Conservation (phyloP, 2,113 vertebrate species). For the Desmodus rotundus region DNA sequence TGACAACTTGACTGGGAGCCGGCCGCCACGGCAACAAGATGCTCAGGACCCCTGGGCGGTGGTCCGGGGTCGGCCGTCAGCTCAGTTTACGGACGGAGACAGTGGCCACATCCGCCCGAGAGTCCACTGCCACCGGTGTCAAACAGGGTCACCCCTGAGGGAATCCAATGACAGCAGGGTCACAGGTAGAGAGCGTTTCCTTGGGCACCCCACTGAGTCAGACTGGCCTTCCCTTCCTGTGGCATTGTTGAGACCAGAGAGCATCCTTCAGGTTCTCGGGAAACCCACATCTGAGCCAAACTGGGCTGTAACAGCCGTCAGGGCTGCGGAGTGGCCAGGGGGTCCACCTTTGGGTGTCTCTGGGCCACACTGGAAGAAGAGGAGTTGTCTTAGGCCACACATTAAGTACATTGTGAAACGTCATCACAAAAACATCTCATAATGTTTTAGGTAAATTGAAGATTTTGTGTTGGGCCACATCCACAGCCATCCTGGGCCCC, state of each 20-base stretch:
- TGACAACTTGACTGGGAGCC: neutral
- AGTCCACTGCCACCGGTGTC: neutral
- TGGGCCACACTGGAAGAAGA: no score
- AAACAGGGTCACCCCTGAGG: neutral
- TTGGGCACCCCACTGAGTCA: neutral
- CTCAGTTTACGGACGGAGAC: neutral
- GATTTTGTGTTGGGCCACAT: no score
- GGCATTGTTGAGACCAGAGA: neutral
- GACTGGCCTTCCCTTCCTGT: neutral
- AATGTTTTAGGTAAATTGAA: no score
- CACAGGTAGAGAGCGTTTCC: accelerated
- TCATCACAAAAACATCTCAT: no score
- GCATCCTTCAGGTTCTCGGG: neutral
- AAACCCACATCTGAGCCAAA: neutral
- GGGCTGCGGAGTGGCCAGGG: neutral
- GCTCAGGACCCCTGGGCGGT: neutral
- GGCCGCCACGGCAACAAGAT: neutral
- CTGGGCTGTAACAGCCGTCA: accelerated
- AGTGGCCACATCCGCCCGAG: neutral
- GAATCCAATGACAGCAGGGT: accelerated
- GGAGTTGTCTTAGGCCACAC: no score
- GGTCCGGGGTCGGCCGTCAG: neutral
- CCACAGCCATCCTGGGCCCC: no score
- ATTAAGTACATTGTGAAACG: no score
- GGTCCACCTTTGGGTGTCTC: no score